Conservation (phyloP, 2,113 vertebrate genomes). For the Megaleporinus macrocephalus region DNA sequence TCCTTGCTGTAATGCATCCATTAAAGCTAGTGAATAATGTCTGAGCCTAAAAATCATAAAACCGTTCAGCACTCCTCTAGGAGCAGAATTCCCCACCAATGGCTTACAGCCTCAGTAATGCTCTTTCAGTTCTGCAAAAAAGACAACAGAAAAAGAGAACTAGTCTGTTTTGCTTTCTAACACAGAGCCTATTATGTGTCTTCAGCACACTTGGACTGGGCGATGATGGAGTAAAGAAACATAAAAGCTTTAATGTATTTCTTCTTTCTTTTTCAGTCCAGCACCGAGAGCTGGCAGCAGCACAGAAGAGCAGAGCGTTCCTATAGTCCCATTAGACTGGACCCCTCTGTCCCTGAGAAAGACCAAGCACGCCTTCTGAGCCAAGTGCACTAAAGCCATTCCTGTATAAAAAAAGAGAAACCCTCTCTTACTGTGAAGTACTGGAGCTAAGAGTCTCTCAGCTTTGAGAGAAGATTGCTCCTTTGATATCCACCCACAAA, state of each 20-base stretch:
- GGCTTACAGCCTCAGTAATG: background rate
- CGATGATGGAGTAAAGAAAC: background rate
- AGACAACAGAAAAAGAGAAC: background rate
- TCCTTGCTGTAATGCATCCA: background rate
- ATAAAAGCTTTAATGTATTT: background rate
- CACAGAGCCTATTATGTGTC: background rate
- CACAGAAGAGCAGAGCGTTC: background rate
- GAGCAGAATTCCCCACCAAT: background rate
- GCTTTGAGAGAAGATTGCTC: background rate
- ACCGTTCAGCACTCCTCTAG: background rate
- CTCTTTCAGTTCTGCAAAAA: background rate
- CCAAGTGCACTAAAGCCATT: slow-evolving; percentile 11
- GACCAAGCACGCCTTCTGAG: slow-evolving; percentile 20
- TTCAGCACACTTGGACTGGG: background rate
- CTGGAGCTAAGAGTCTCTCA: background rate
- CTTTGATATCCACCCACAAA: background rate
- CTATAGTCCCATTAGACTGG: slow-evolving; percentile 43
- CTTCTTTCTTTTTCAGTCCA: slow-evolving; percentile 23
- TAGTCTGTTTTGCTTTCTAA: background rate
- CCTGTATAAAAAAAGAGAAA: background rate
- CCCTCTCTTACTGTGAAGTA: background rate
- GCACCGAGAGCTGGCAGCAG: slow-evolving; percentile 5
- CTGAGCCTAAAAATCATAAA: background rate
- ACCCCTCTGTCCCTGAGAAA: slow-evolving; percentile 41
- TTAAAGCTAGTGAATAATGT: background rate